phyloP scores from a whole-genome alignment of 2,113 vertebrate species.

The Rhodinocichla rosea region DNA sequence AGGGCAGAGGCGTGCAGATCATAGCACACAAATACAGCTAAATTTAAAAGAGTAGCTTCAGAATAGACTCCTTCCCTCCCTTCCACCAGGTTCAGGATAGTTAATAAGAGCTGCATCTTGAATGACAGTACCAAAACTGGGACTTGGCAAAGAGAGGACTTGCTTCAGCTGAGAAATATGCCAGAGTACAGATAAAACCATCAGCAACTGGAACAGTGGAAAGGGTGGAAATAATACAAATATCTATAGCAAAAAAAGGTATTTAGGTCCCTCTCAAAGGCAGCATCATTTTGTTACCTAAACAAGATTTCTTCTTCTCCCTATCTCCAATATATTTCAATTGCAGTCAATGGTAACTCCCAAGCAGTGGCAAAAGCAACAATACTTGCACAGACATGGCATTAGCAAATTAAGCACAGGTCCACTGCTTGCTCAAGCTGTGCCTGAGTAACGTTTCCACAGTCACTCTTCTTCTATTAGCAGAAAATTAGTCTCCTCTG shows the following conservation, averaged over 20 bases:
- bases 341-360: neutral
- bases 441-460: neutral
- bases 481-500: neutral
- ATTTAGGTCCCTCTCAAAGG: neutral
- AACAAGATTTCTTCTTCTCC: neutral
- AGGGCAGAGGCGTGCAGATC: neutral
- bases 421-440: neutral
- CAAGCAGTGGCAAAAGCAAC: neutral
- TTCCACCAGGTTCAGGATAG: neutral
- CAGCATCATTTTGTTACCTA: neutral
- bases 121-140: neutral
- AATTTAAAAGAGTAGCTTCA: neutral
- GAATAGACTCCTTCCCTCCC: neutral
- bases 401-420: neutral
- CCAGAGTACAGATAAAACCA: neutral
- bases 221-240: neutral
- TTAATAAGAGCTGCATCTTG: neutral
- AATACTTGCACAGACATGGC: neutral
- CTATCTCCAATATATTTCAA: neutral
- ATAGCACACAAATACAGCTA: neutral
- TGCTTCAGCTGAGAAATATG: neutral
- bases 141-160: neutral
- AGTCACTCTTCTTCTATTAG: neutral
- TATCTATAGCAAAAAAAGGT: neutral
- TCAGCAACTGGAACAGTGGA: neutral